Evolutionary conservation across 1,140 invertebrate species (phyloP).

Genomic region (Yoshiicerus persimilis): DNA sequence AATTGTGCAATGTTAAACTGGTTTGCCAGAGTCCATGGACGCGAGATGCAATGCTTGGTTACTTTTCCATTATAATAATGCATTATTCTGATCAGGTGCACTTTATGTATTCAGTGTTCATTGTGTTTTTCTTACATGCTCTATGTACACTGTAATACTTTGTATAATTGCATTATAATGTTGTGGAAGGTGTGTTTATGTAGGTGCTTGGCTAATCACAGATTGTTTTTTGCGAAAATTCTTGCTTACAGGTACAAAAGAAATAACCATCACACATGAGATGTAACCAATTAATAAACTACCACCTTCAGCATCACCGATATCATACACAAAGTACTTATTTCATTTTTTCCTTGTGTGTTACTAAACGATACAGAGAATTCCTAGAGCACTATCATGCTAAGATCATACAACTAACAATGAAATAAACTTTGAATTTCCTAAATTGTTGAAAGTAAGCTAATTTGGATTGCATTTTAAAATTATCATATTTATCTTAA

Average conservation of each 20-base stretch:
- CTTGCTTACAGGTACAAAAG: neutral
- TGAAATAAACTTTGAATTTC: no score
- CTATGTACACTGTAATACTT: neutral
- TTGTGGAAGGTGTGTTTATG: neutral
- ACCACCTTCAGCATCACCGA: neutral
- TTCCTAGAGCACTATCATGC: no score
- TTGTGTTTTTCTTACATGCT: neutral
- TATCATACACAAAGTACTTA: no score
- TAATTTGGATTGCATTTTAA: no score
- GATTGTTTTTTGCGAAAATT: neutral
- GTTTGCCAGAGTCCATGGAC: neutral
- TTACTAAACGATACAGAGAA: no score
- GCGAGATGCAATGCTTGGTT: neutral
- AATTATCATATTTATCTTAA: no score
- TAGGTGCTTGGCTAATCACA: neutral
- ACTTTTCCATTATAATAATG: neutral
- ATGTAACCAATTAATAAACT: neutral
- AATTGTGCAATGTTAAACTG: constrained; percentile 10
- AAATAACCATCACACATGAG: neutral
- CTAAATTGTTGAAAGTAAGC: no score
- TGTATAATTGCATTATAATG: neutral
- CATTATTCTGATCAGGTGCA: neutral
- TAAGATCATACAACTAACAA: no score
- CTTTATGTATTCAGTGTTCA: neutral
- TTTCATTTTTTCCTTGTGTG: no score